Evolutionary conservation across 2,888 invertebrate species (phyloP), one percentile per base, ranked within the genome.

Genomic region (Eupithecia insigniata): DNA sequence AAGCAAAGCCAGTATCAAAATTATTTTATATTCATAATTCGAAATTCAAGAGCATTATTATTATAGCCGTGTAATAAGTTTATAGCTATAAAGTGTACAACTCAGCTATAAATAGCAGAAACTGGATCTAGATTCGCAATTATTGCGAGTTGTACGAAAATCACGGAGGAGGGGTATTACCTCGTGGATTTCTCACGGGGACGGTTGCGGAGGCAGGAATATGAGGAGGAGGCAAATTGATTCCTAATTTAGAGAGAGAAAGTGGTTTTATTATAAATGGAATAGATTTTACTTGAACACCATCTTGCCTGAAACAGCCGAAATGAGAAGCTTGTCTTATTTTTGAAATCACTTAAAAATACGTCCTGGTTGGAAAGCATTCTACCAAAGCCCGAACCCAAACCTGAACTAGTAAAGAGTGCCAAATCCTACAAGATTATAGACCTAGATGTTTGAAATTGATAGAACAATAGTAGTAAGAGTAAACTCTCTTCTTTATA

Each of bases 141-240:
- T 88, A 90, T 87, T 82, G 79, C 78, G 79, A 81, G 82, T 85
- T 62, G 61, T 62, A 83, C 85, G 81, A 77, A 84, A 87, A 88
- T 89, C 86, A 84, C 80, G 79, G 30, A 32, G 60, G 82, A 14
- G 76, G 70, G 79, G 83, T 80, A 86, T 87, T 87, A 84, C 85
- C 79, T 79, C 78, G 83, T 76, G 84, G 82, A 90, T 88, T 89
- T 90, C 90, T 90, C 90, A 89, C 88, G 89, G 89, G 89, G 88
- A 85, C 83, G 82, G 84, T 83, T 76, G 81, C 10, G n/a, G 34
- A 61, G 65, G 72, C 18, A 43, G 76, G 79, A 72, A 74, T 76
- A 36, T 5, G 81, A 76, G 72, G 84, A 86, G 81, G 72, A 46
- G 86, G 80, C 70, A 80, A 61, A 8, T 55, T 39, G 30, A 67